Evolutionary conservation across 2,888 invertebrate genomes (phyloP).

Genomic region (Thymelicus acteon): DNA sequence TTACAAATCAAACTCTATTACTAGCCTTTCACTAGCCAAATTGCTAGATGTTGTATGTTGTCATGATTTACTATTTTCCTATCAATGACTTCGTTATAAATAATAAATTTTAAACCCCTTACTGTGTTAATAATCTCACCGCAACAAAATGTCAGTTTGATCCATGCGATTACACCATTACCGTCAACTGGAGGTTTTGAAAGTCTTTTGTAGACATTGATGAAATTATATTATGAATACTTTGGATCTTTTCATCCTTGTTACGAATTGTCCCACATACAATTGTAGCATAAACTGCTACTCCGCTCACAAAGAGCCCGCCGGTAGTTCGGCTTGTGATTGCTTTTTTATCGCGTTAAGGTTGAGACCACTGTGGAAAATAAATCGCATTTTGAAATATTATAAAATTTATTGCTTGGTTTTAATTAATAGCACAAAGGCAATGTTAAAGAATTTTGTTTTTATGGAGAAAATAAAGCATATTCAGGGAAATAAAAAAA

Average conservation of each 20-base stretch:
- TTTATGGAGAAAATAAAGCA: too few species aligned
- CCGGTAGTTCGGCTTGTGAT: constrained; percentile 53
- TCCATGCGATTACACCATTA: background rate
- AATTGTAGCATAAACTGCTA: constrained; percentile 33
- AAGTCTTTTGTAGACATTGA: background rate
- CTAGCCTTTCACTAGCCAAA: too few species aligned
- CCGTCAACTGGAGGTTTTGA: background rate
- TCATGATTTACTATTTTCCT: too few species aligned
- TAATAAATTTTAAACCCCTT: too few species aligned
- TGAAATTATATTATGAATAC: constrained; percentile 8
- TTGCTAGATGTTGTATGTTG: too few species aligned
- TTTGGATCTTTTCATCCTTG: constrained; percentile 20
- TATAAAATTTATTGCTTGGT: too few species aligned
- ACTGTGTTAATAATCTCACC: background rate
- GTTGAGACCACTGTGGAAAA: constrained; percentile 53
- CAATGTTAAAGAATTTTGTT: too few species aligned
- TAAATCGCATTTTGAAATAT: background rate
- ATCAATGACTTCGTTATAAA: too few species aligned
- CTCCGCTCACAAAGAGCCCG: constrained; percentile 40
- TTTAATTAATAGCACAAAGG: too few species aligned
- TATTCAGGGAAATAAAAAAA: too few species aligned
- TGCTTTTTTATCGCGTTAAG: constrained; percentile 70
- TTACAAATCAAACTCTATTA: too few species aligned
- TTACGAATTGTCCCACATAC: constrained; percentile 31
- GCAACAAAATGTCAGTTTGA: background rate